phyloP scores from a whole-genome alignment of 2,888 invertebrate species.

The Ophion ellenae region DNA sequence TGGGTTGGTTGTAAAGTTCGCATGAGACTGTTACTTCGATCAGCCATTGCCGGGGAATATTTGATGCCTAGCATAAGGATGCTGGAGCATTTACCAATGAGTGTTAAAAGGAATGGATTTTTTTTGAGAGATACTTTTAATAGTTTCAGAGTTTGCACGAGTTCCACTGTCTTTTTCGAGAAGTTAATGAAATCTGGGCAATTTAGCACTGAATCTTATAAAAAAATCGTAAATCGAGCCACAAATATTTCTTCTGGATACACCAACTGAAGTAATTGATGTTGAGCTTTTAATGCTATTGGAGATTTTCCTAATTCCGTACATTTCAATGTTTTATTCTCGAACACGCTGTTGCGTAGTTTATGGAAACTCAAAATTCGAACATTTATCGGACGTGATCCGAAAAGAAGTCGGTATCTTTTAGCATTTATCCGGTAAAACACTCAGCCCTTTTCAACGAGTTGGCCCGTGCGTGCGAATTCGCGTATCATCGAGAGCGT shows the following conservation, averaged over 20 bases:
- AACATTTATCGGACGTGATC: no score
- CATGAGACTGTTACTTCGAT: no score
- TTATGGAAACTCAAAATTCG: not conserved
- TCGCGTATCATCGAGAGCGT: conserved; percentile 27
- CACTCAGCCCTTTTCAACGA: conserved; percentile 32
- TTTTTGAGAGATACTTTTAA: not conserved
- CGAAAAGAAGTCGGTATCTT: no score
- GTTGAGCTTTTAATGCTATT: not conserved
- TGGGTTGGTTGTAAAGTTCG: no score
- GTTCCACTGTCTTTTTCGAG: not conserved
- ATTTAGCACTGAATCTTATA: not conserved
- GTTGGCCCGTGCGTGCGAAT: conserved; percentile 1
- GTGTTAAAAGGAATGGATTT: not conserved
- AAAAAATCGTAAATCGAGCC: not conserved
- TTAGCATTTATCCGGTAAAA: not conserved
- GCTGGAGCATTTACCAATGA: no score
- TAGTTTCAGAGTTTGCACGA: no score
- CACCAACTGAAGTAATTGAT: not conserved
- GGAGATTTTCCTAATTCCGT: not conserved
- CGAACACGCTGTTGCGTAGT: not conserved
- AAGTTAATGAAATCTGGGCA: not conserved
- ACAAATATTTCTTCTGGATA: not conserved
- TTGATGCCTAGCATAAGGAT: no score
- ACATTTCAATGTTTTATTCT: not conserved
- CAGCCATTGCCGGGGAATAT: no score